Conservation (phyloP, 2,113 vertebrate species). For the Marcusenius ussheri region DNA sequence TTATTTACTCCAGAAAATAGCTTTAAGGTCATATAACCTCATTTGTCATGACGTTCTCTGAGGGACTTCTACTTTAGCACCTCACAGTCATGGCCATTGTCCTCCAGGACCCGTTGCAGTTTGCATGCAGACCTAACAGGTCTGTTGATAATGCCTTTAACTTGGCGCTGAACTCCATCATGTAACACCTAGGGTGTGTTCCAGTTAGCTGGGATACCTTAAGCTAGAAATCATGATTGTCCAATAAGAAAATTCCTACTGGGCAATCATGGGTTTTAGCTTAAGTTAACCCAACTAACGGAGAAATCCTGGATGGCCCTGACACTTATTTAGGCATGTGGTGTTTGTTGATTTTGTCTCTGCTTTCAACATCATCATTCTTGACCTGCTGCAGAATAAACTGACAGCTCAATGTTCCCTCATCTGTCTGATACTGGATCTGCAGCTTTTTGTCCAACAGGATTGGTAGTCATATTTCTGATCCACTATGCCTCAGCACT, state of each 20-base stretch:
- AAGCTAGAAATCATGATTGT: not conserved
- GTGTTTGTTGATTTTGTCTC: not conserved
- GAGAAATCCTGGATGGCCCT: not conserved
- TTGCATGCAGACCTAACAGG: not conserved
- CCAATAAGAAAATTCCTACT: not conserved
- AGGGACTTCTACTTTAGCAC: not conserved
- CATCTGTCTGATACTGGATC: not conserved
- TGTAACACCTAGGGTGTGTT: not conserved
- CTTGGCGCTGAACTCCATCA: not conserved
- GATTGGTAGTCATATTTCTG: not conserved
- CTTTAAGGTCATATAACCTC: no score
- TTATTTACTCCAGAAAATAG: no score
- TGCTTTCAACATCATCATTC: not conserved
- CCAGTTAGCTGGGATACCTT: not conserved
- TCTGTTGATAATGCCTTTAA: not conserved
- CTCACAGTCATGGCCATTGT: not conserved
- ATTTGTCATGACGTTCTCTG: not conserved
- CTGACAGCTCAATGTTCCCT: not conserved
- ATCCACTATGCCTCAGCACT: not conserved
- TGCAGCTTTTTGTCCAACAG: not conserved
- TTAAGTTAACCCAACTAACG: not conserved
- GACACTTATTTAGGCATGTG: not conserved
- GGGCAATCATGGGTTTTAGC: not conserved
- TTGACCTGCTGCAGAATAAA: not conserved
- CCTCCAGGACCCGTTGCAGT: not conserved